Percentiles rank a stretch among this genome's conserved stretches.
Evolutionary conservation across 92 coral and sea anemone genomes (phyloP).

Genomic region (Palythoa grandiflora): DNA sequence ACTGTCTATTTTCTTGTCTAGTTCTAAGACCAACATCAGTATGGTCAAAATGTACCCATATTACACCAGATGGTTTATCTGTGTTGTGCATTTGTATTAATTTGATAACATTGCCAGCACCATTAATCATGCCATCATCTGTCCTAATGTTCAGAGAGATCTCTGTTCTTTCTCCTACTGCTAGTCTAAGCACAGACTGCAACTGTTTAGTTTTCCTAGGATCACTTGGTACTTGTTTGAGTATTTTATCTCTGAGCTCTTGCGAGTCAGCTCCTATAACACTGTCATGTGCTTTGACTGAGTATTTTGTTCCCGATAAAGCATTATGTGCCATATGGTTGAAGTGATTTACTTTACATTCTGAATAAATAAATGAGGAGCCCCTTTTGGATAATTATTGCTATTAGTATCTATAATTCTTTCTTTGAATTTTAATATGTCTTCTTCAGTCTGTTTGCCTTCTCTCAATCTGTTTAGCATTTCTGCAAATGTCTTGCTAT

Average conservation of each 20-base stretch:
- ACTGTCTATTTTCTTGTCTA: slow-evolving; percentile 71
- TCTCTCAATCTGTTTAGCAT: slow-evolving; percentile 70
- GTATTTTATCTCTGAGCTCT: slow-evolving; percentile 42
- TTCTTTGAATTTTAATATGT: slow-evolving; percentile 31
- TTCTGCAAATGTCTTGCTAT: slow-evolving; percentile 71
- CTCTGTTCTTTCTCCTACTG: slow-evolving; percentile 72
- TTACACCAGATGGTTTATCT: slow-evolving; percentile 59
- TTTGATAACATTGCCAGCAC: slow-evolving; percentile 57
- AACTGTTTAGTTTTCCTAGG: slow-evolving; percentile 52
- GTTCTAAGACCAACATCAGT: slow-evolving; percentile 69
- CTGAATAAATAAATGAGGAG: neutral
- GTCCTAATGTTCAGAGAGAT: slow-evolving; percentile 53
- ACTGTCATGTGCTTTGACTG: slow-evolving; percentile 56
- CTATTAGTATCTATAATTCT: slow-evolving; percentile 26
- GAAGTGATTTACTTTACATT: slow-evolving; percentile 47
- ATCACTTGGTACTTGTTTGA: slow-evolving; percentile 68
- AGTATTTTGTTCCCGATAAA: slow-evolving; percentile 48
- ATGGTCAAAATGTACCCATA: slow-evolving; percentile 70
- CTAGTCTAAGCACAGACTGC: slow-evolving; percentile 47
- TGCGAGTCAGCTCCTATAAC: slow-evolving; percentile 37
- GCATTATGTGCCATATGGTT: slow-evolving; percentile 48
- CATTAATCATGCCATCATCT: slow-evolving; percentile 73
- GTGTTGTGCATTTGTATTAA: slow-evolving; percentile 46
- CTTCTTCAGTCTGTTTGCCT: slow-evolving; percentile 61
- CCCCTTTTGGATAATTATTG: slow-evolving; percentile 11